Conservation (phyloP, 2,888 invertebrate genomes). For the Mongoloraphidia duomilia region DNA sequence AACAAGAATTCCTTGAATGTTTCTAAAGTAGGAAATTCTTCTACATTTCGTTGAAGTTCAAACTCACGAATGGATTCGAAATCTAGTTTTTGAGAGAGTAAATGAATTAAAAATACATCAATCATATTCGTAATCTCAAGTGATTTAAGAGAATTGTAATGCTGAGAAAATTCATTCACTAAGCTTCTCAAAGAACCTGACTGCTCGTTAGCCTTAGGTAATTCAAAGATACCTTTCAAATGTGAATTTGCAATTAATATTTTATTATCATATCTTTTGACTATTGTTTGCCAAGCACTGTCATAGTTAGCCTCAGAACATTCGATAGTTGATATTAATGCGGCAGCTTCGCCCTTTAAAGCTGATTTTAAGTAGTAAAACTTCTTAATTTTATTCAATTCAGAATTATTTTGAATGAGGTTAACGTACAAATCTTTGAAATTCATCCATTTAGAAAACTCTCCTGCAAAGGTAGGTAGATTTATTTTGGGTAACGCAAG, state of each 20-base stretch:
- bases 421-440: background rate
- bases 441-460: background rate
- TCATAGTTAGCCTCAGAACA: background rate
- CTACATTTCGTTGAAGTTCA: background rate
- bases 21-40: background rate
- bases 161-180: background rate
- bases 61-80: background rate
- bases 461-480: background rate
- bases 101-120: background rate
- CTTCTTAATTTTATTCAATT: background rate
- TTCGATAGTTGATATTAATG: background rate
- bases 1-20: background rate
- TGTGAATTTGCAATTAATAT: background rate
- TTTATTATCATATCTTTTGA: background rate
- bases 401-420: background rate
- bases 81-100: background rate
- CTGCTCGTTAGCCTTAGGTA: background rate
- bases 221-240: background rate
- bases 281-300: background rate
- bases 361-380: background rate
- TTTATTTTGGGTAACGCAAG: background rate
- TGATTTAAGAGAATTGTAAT: background rate
- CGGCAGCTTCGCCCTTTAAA: background rate
- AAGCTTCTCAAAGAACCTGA: background rate
- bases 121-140: background rate